Conservation (phyloP, 2,113 vertebrate species). For the Micromys minutus region DNA sequence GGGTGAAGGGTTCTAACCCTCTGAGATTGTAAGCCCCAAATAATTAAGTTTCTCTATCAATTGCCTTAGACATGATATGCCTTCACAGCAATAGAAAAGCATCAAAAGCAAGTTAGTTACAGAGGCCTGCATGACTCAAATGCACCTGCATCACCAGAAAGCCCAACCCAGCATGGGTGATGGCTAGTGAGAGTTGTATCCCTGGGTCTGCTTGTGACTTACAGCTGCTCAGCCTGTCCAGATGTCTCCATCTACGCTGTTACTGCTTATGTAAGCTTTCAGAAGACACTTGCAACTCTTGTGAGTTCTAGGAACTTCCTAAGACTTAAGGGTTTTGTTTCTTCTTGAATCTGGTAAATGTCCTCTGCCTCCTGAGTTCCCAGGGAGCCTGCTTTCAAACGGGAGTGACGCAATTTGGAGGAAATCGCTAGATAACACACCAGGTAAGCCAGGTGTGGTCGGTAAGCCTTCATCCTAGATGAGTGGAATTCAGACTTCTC, state of each 20-base stretch:
- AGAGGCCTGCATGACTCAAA: background rate
- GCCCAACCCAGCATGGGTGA: too few relatives aligned
- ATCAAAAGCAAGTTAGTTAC: background rate
- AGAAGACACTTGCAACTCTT: background rate
- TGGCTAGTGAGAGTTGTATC: background rate
- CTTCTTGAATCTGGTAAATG: background rate
- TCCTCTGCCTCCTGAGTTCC: background rate
- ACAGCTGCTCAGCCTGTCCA: background rate
- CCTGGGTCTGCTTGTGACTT: background rate
- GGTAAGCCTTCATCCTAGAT: slow-evolving; percentile 21
- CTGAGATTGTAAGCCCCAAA: background rate
- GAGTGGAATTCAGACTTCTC: slow-evolving; percentile 23
- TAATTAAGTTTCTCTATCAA: background rate
- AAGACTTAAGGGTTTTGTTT: background rate
- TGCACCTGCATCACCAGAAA: background rate
- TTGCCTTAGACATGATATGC: background rate
- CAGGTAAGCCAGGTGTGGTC: background rate
- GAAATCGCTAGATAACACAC: background rate
- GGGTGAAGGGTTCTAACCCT: background rate
- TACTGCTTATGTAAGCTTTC: background rate
- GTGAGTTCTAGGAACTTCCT: background rate
- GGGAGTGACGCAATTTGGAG: background rate
- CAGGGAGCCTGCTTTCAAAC: background rate
- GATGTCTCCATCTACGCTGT: background rate
- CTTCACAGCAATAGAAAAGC: background rate